A percentile compares a stretch with the other conserved stretches of the same genome.
These are phyloP conservation scores for Strigamia crassipes DNA, from an alignment of 2,888 invertebrate genomes.

Conservation along the genomic window DNA sequence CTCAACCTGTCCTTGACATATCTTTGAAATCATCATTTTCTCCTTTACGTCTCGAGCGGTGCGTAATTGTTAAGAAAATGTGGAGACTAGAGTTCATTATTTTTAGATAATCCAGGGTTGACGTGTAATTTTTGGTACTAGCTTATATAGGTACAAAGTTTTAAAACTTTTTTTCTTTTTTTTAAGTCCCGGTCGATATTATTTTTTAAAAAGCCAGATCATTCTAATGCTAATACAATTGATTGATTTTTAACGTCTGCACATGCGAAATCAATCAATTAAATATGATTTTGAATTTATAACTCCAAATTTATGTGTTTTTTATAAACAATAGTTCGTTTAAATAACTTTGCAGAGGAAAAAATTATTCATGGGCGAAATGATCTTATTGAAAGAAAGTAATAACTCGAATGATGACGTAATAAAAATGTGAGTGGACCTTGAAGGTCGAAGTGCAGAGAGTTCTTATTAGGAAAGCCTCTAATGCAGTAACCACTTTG, in stretches of 20 bases:
- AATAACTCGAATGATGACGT: conserved; percentile 13
- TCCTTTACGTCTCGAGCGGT: not conserved
- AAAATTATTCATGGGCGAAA: not conserved
- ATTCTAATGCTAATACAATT: not conserved
- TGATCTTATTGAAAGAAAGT: not conserved
- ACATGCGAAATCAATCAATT: not conserved
- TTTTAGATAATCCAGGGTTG: conserved; percentile 35
- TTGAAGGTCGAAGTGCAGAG: conserved; percentile 38
- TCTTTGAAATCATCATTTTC: conserved; percentile 20
- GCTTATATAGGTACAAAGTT: not conserved
- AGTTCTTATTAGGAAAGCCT: conserved; percentile 32
- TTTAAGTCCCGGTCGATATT: not conserved
- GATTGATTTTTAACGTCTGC: not conserved
- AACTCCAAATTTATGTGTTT: not conserved
- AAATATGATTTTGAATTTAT: not conserved
- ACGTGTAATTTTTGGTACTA: not conserved
- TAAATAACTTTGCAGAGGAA: not conserved
- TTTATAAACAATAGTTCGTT: too few relatives aligned
- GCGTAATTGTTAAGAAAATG: conserved; percentile 19
- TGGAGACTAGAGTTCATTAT: conserved; percentile 23
- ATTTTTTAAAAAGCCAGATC: not conserved
- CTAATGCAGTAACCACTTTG: conserved; percentile 15
- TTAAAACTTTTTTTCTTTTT: not conserved
- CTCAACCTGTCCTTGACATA: conserved; percentile 15
- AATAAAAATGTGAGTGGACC: conserved; percentile 34